These are phyloP conservation scores for Lasioglossum lativentre DNA, from an alignment of 2,888 invertebrate genomes.

Conservation along the genomic window DNA sequence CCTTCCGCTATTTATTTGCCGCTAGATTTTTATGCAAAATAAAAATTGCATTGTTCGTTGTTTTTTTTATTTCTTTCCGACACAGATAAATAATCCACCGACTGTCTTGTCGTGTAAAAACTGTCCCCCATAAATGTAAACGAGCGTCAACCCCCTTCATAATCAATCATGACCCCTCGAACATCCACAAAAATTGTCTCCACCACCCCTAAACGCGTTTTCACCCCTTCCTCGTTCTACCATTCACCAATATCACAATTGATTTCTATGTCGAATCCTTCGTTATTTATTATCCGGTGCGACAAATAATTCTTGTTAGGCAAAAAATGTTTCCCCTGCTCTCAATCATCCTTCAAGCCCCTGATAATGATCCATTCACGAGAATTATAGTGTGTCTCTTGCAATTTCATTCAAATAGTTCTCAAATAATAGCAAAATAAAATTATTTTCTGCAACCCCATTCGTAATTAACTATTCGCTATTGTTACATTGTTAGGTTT, in stretches of 20 bases:
- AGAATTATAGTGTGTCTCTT: neutral
- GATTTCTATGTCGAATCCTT: neutral
- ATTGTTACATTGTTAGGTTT: neutral
- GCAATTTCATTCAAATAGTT: neutral
- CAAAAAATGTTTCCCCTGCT: neutral
- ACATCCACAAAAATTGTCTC: neutral
- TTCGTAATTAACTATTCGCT: neutral
- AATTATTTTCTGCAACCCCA: neutral
- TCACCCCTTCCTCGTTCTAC: neutral
- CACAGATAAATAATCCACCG: neutral
- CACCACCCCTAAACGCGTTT: neutral
- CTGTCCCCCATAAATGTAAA: neutral
- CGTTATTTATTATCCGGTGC: neutral
- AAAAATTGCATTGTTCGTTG: too few species aligned
- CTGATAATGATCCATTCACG: neutral
- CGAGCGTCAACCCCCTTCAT: neutral
- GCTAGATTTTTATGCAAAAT: too few species aligned
- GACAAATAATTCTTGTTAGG: neutral
- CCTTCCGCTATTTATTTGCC: too few species aligned
- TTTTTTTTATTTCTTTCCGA: neutral
- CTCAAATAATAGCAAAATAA: neutral
- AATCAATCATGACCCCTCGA: slow-evolving; percentile 1
- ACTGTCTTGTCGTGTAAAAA: neutral
- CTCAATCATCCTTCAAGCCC: neutral
- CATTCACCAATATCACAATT: slow-evolving; percentile 1